phyloP scores from a whole-genome alignment of 2,113 vertebrate genomes.

The Siphamia tubifer region DNA sequence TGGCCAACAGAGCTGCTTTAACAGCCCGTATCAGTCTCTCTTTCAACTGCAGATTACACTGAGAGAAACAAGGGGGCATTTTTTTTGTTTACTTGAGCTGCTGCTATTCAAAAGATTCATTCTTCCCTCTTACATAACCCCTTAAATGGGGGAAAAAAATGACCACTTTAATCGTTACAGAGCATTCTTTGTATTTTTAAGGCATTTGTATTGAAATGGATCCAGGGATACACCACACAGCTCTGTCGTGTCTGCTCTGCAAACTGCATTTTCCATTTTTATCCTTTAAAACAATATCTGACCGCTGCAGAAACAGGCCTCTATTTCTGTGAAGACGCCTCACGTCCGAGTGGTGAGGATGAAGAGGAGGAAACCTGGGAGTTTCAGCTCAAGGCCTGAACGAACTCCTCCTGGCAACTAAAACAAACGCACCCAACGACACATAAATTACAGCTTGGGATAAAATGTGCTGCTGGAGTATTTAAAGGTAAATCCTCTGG shows the following conservation, averaged over 20 bases:
- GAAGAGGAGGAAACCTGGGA: constrained; percentile 15
- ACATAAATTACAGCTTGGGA: constrained; percentile 27
- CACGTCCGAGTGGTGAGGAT: neutral
- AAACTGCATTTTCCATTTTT: constrained; percentile 10
- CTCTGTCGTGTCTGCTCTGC: constrained; percentile 9
- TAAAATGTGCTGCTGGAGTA: constrained; percentile 8
- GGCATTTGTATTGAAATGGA: constrained; percentile 45
- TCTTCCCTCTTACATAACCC: constrained; percentile 54
- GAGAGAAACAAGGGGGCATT: neutral
- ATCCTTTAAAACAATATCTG: constrained; percentile 10
- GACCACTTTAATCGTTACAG: constrained; percentile 52
- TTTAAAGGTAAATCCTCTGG: constrained; percentile 46
- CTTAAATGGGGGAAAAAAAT: constrained; percentile 17
- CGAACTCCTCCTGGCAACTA: constrained; percentile 21
- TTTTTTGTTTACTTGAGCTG: constrained; percentile 22
- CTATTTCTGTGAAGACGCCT: constrained; percentile 30
- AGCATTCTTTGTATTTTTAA: constrained; percentile 51
- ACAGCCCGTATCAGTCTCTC: neutral
- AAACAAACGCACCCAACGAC: constrained; percentile 40
- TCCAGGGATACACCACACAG: constrained; percentile 32
- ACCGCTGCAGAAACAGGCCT: constrained; percentile 28
- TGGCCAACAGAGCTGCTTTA: neutral
- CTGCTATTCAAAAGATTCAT: constrained; percentile 43
- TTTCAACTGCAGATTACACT: constrained; percentile 26
- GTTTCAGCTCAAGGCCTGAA: constrained; percentile 18